Evolutionary conservation across 2,888 invertebrate species (phyloP), one percentile per base, ranked within the genome.

Genomic region (Bombylius major): DNA sequence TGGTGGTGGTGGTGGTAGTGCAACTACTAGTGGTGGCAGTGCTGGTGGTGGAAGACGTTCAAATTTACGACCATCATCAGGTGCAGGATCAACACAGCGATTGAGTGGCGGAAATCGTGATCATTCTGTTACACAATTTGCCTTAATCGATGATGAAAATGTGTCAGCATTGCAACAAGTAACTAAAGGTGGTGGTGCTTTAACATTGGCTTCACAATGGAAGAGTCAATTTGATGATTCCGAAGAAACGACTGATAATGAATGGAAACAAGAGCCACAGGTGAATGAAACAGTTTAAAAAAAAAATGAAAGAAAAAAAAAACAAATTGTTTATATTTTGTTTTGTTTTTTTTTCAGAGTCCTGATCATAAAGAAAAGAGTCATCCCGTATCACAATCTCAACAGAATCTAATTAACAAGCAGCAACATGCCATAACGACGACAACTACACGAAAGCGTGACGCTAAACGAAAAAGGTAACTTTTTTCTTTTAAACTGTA

Each of bases 151-250:
- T 68, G 94, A 94, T 68, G 93, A 93, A 63, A 93, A 93, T 67
- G 87, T 92, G 0, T 93, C 92, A 5, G 88, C 87, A 0, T 70
- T 88, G 61, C 92, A 92, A 69, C 92, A 92, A 78, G 88, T 91
- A 53, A 93, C 92, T 0, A 83, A 88, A 69, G 89, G 91, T 14
- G 88, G 90, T 45, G 92, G 92, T 0, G 91, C 91, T 1, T 75
- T 94, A 11, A 96, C 96, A 0, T 76, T 96, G 14, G 94, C 91
- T 3, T 94, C 94, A 23, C 89, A 89, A 67, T 95, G 95, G 93
- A 94, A 94, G 69, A 93, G 93, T 1, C 94, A 95, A 70, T 95
- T 95, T 70, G 94, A 94, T 66, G 94, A 95, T 70, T 93, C 93
- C 0, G 94, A 95, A 63, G 94, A 94, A 66, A 91, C 92, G 51